Percentiles rank a stretch among this genome's conserved stretches.
Conservation (phyloP, 1,140 invertebrate species). For the Drosophila triauraria region DNA sequence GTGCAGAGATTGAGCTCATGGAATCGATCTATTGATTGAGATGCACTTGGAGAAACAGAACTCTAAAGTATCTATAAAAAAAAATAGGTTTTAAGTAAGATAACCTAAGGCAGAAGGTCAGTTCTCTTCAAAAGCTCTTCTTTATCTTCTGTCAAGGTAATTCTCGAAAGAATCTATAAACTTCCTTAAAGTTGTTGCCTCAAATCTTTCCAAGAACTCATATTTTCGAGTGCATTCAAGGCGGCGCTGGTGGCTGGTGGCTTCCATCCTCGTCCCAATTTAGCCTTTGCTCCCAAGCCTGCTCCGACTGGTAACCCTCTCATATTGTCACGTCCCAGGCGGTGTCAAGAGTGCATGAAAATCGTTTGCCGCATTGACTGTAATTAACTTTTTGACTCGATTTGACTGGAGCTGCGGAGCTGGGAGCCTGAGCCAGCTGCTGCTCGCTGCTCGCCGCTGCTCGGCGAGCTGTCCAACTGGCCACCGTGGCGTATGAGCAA, state of each 20-base stretch:
- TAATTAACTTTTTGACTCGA: conserved; percentile 82
- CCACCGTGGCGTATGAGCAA: conserved; percentile 63
- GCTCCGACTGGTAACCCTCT: conserved; percentile 27
- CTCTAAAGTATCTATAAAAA: background rate
- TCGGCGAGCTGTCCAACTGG: conserved; percentile 16
- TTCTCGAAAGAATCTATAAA: background rate
- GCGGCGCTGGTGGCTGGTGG: background rate
- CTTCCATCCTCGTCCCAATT: conserved; percentile 16
- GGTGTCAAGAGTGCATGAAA: conserved; percentile 78
- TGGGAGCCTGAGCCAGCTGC: conserved; percentile 3
- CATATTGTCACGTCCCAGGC: conserved; percentile 73
- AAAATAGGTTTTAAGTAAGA: too few relatives aligned
- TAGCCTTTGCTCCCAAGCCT: conserved; percentile 26
- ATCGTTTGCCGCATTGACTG: conserved; percentile 62
- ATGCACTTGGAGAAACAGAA: conserved; percentile 14
- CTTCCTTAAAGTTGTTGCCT: too few relatives aligned
- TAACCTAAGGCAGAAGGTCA: too few relatives aligned
- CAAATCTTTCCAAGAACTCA: background rate
- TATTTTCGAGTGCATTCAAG: conserved; percentile 15
- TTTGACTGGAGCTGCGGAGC: conserved; percentile 58
- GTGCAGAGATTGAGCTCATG: conserved; percentile 19
- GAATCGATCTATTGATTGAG: conserved; percentile 8
- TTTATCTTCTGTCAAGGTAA: background rate
- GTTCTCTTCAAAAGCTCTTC: too few relatives aligned
- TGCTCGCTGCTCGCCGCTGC: background rate